phyloP scores from a whole-genome alignment of 2,113 vertebrate genomes.

The Psittacara wagleri region DNA sequence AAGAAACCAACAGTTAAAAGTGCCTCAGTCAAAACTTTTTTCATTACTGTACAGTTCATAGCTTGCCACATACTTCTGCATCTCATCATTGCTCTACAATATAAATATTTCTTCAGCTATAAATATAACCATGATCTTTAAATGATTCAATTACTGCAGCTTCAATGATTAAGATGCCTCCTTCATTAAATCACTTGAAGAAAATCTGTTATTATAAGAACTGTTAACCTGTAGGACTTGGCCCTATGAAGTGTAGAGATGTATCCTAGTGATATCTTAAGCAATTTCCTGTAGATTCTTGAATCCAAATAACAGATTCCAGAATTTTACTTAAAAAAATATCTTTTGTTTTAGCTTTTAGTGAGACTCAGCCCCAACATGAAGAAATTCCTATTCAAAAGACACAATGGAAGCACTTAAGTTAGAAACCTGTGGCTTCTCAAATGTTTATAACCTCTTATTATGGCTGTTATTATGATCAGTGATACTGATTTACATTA shows the following conservation, averaged over 20 bases:
- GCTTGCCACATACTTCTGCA: not conserved
- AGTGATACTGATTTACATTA: not conserved
- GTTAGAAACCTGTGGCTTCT: not conserved
- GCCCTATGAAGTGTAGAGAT: no score
- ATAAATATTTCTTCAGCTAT: not conserved
- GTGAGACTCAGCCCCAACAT: not conserved
- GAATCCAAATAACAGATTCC: not conserved
- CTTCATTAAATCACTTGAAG: not conserved
- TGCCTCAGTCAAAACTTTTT: not conserved
- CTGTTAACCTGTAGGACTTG: not conserved
- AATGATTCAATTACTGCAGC: not conserved
- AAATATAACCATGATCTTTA: not conserved
- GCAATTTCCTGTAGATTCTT: not conserved
- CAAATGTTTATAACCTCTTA: not conserved
- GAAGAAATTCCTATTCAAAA: not conserved
- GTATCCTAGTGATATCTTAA: not conserved
- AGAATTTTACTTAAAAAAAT: not conserved
- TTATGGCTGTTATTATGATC: not conserved
- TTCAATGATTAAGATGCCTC: not conserved
- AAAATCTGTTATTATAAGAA: not conserved
- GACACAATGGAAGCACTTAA: fast-evolving
- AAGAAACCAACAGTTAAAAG: not conserved
- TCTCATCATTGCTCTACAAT: not conserved
- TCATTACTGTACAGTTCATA: not conserved
- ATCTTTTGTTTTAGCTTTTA: not conserved